Evolutionary conservation across 2,888 invertebrate genomes (phyloP).

Genomic region (Quadriops clusia): DNA sequence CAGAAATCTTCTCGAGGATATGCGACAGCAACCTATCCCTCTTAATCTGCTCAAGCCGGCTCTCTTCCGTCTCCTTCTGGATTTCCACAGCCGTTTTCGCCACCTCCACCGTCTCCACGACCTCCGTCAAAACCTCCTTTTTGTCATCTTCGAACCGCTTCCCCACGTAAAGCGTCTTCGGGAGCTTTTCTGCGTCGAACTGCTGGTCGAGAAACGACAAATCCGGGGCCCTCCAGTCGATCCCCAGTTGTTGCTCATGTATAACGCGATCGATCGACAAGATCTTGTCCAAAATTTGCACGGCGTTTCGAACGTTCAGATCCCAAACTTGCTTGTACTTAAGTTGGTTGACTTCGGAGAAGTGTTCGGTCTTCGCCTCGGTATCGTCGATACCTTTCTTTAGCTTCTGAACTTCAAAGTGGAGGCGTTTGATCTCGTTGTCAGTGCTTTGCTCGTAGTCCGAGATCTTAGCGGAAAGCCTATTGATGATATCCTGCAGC

Average conservation of each 20-base stretch:
- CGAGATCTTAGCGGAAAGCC: conserved; percentile 50
- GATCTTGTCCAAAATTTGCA: conserved; percentile 41
- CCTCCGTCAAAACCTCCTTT: conserved; percentile 29
- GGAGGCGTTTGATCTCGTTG: conserved; percentile 53
- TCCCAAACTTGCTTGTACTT: conserved; percentile 50
- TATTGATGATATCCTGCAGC: conserved; percentile 59
- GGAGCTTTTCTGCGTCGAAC: too few species aligned
- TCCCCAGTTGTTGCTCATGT: conserved; percentile 50
- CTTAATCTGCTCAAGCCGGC: too few species aligned
- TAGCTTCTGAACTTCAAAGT: conserved; percentile 52
- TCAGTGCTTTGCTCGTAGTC: conserved; percentile 54
- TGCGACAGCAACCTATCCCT: conserved; percentile 40
- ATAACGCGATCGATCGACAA: conserved; percentile 46
- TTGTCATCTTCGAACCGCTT: too few species aligned
- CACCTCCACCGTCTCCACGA: conserved; percentile 12
- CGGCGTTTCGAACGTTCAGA: conserved; percentile 44
- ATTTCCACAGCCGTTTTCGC: conserved; percentile 5
- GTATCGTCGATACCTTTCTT: conserved; percentile 56
- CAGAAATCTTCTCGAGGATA: conserved; percentile 53
- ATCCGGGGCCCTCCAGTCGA: conserved; percentile 43
- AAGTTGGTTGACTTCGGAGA: conserved; percentile 50
- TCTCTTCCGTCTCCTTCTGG: too few species aligned
- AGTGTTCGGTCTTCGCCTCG: conserved; percentile 56
- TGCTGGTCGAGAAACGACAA: too few species aligned
- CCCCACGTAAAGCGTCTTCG: too few species aligned